A percentile compares a stretch with the other conserved stretches of the same genome.
phyloP scores from a whole-genome alignment of 2,888 invertebrate genomes.

The Hanleya hanleyi region DNA sequence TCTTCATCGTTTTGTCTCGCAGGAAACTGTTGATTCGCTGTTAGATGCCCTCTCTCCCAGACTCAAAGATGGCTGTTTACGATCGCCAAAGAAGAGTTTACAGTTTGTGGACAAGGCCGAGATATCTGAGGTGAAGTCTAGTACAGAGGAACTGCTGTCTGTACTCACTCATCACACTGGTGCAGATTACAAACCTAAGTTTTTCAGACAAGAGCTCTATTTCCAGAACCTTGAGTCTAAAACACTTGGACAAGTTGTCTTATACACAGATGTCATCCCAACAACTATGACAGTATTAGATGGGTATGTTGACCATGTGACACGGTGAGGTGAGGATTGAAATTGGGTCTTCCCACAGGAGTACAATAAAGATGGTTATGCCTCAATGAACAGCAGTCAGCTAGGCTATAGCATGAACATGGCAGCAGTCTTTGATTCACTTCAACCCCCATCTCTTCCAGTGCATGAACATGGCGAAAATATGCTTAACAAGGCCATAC shows the following conservation, averaged over 20 bases:
- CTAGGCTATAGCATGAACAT: too few species aligned
- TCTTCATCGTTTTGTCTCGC: conserved; percentile 12
- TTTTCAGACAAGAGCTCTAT: conserved; percentile 50
- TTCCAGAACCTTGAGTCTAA: conserved; percentile 79
- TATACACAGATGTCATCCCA: conserved; percentile 86
- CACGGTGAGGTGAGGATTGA: too few species aligned
- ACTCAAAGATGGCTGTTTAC: conserved; percentile 47
- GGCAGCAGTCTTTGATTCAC: too few species aligned
- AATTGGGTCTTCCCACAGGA: too few species aligned
- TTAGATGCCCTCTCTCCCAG: conserved; percentile 36
- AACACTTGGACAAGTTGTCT: conserved; percentile 85
- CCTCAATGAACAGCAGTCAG: too few species aligned
- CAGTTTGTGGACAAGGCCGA: conserved; percentile 38
- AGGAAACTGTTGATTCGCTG: conserved; percentile 29
- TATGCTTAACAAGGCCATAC: too few species aligned
- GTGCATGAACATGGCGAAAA: too few species aligned
- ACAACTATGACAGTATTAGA: conserved; percentile 84
- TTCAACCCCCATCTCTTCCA: too few species aligned
- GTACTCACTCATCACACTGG: conserved; percentile 37
- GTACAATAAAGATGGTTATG: too few species aligned
- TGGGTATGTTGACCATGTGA: conserved; percentile 64
- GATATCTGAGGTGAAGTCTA: conserved; percentile 10
- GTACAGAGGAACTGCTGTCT: conserved; percentile 38
- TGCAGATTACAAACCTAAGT: conserved; percentile 16
- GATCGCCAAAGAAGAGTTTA: conserved; percentile 47